Evolutionary conservation across 1,140 invertebrate species (phyloP), one percentile per base, ranked within the genome.

Genomic region (Holotrichia oblita): DNA sequence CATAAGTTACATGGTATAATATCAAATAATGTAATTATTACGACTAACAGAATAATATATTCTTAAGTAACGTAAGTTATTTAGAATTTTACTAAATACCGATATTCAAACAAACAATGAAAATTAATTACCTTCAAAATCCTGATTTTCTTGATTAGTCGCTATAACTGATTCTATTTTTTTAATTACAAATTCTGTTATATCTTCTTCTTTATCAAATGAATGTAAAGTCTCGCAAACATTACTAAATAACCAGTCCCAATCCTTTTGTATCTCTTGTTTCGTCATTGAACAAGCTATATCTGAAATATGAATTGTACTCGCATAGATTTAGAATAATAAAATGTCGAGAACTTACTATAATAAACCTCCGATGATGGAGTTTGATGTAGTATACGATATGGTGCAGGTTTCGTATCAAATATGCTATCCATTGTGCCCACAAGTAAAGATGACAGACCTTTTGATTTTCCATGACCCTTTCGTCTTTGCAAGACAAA

Each of bases 381-480:
- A 40, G 96, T 97, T 87, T 98, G 96, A 88, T 99, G 97, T 80
- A 99, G 88, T 84, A 99, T 99, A 86, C 98, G 91, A 88, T 94
- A 99, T 9, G 97, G 97, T 22, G 96, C 92, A 82, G 97, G 97
- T 91, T 97, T 98, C 34, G 94, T 97, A 85, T 99, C 97, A 85
- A 98, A 93, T 34, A 99, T 95, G 85, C 95, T 97, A 87, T 99
- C 98, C 83, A 98, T 90, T 41, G 98, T 99, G 40, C 97, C 96
- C 80, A 99, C 97, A 77, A 99, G 88, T 77, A 99, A 90, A 8
- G 97, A 98, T 24, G 95, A 94, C 7, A 99, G 87, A n/a, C 97
- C 94, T 86, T 93, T 94, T 0, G 92, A 91, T 86, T 93, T 91
- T 79, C 97, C 96, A 91, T 98, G 96, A 9, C 98, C 98, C 87